Conservation (phyloP, 2,888 invertebrate genomes). For the Callyntrura sp. region DNA sequence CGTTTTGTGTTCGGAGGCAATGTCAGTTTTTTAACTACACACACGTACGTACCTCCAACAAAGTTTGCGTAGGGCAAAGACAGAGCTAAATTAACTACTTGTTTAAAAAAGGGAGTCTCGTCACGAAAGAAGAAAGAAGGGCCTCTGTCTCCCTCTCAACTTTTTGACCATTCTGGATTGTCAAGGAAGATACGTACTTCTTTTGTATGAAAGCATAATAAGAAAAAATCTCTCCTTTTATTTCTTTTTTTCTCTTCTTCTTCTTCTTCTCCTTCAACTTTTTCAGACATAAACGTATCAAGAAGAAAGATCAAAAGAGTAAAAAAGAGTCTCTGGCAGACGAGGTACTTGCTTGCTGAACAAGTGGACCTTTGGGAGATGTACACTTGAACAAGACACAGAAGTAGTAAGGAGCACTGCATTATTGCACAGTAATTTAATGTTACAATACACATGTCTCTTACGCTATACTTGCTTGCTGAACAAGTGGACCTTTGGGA, state of each 20-base stretch:
- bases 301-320: conserved; percentile 64
- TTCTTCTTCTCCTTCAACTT: conserved; percentile 22
- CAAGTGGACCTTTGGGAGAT: conserved; percentile 76
- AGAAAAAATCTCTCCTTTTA: conserved; percentile 39
- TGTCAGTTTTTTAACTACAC: background rate
- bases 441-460: too few species aligned
- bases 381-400: background rate
- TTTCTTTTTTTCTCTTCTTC: conserved; percentile 29
- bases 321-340: background rate
- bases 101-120: background rate
- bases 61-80: background rate
- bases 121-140: conserved; percentile 28
- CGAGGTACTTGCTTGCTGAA: conserved; percentile 14
- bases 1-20: conserved; percentile 8
- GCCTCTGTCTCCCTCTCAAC: background rate
- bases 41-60: conserved; percentile 22
- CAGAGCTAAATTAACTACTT: conserved; percentile 65
- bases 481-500: conserved; percentile 76
- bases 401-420: background rate
- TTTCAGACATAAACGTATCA: conserved; percentile 66
- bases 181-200: conserved; percentile 55
- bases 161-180: conserved; percentile 11
- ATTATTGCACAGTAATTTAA: background rate
- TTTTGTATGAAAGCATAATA: conserved; percentile 58
- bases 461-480: background rate